Conservation (phyloP, 92 coral and sea anemone species). For the Montipora capitata region DNA sequence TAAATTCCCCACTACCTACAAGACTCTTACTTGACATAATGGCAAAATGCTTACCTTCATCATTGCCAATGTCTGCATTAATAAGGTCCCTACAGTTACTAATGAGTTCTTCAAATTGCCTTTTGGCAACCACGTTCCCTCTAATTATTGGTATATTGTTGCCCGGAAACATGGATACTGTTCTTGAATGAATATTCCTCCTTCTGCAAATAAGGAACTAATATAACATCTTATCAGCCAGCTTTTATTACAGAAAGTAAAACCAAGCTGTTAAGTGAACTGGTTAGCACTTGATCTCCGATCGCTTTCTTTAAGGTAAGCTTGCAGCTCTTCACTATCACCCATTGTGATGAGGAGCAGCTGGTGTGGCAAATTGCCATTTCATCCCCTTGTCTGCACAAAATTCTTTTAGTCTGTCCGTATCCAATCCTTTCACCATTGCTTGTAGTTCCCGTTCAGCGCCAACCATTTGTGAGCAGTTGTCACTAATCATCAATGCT, state of each 20-base stretch:
- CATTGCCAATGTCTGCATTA: slow-evolving; percentile 71
- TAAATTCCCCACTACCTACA: slow-evolving; percentile 16
- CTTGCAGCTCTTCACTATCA: slow-evolving; percentile 65
- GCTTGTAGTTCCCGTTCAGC: slow-evolving; percentile 62
- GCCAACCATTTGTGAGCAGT: slow-evolving; percentile 71
- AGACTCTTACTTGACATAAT: slow-evolving; percentile 13
- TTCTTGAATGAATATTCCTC: slow-evolving; percentile 54
- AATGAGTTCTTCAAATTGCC: slow-evolving; percentile 40
- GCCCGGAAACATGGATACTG: slow-evolving; percentile 58
- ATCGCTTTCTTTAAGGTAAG: slow-evolving; percentile 64
- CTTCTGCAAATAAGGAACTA: slow-evolving; percentile 37
- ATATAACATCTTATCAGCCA: neutral
- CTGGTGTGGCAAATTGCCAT: slow-evolving; percentile 71
- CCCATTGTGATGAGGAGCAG: slow-evolving; percentile 70
- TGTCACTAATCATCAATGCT: slow-evolving; percentile 64
- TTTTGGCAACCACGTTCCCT: slow-evolving; percentile 49
- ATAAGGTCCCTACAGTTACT: slow-evolving; percentile 34
- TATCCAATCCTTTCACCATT: slow-evolving; percentile 54
- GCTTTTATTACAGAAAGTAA: slow-evolving; percentile 19
- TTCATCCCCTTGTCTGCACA: slow-evolving; percentile 66
- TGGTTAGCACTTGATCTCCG: slow-evolving; percentile 46
- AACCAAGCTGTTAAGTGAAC: neutral
- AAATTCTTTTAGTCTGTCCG: slow-evolving; percentile 29
- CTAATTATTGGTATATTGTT: slow-evolving; percentile 67
- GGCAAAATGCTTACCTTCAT: slow-evolving; percentile 62